Percentiles rank a stretch among this genome's conserved stretches.
Conservation (phyloP, 2,888 invertebrate species). For the Scaptodrosophila latifasciaeformis region DNA sequence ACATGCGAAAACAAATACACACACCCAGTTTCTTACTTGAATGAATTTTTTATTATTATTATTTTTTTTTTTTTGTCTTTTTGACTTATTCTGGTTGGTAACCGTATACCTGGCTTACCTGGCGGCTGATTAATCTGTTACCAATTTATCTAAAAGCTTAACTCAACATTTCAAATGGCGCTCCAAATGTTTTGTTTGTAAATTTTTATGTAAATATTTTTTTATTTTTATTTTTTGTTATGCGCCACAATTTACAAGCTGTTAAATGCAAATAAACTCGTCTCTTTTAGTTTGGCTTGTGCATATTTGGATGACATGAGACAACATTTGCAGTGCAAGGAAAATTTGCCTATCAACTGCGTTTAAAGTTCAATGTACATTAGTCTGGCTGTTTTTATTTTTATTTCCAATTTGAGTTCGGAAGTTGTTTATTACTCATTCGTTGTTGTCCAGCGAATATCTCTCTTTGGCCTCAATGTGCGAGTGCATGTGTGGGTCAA, state of each 20-base stretch:
- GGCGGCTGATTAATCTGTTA: slow-evolving; percentile 38
- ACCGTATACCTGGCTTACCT: slow-evolving; percentile 17
- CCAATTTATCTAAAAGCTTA: slow-evolving; percentile 24
- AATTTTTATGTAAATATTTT: slow-evolving; percentile 49
- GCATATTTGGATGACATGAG: neutral
- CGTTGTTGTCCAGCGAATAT: too few species aligned
- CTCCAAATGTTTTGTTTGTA: slow-evolving; percentile 35
- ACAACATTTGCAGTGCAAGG: neutral
- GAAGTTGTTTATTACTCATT: slow-evolving; percentile 61
- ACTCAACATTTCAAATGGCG: slow-evolving; percentile 39
- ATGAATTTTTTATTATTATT: slow-evolving; percentile 10
- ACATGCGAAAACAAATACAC: slow-evolving; percentile 38
- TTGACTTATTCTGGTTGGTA: too few species aligned
- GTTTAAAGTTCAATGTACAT: slow-evolving; percentile 56
- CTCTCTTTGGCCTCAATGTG: slow-evolving; percentile 18
- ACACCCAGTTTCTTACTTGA: too few species aligned
- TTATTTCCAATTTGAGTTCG: slow-evolving; percentile 59
- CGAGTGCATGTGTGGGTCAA: slow-evolving; percentile 40
- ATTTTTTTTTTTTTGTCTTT: slow-evolving; percentile 19
- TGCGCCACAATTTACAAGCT: slow-evolving; percentile 44
- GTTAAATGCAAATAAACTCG: slow-evolving; percentile 37
- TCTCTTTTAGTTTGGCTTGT: neutral
- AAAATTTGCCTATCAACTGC: too few species aligned
- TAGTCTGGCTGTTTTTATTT: slow-evolving; percentile 41
- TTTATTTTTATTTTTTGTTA: slow-evolving; percentile 5